Evolutionary conservation across 2,113 vertebrate species (phyloP).

Genomic region (Nothobranchius furzeri): DNA sequence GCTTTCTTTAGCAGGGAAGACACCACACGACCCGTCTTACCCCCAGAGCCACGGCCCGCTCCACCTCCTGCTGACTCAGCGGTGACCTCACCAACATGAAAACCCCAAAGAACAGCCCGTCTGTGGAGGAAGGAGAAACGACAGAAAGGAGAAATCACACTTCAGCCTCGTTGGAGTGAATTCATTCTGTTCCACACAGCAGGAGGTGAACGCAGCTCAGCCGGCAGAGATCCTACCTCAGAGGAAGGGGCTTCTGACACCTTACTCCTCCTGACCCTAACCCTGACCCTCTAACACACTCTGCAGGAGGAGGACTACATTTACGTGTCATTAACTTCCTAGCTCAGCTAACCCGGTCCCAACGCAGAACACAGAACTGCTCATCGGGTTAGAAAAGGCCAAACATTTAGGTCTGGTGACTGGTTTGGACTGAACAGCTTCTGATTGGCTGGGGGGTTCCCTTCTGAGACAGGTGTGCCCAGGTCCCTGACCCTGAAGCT

Average conservation of each 20-base stretch:
- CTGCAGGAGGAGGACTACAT: not conserved
- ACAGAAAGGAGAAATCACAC: not conserved
- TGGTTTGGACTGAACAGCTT: too few relatives aligned
- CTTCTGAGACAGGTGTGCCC: too few relatives aligned
- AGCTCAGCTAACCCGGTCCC: not conserved
- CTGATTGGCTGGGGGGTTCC: too few relatives aligned
- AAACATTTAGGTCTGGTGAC: too few relatives aligned
- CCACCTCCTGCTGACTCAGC: slow-evolving; percentile 63
- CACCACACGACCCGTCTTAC: slow-evolving; percentile 69
- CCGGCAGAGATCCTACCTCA: too few relatives aligned
- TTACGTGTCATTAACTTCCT: not conserved
- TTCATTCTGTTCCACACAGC: slow-evolving; percentile 60
- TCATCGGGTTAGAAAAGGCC: too few relatives aligned
- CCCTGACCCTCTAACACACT: not conserved
- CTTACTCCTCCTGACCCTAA: too few relatives aligned
- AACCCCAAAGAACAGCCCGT: slow-evolving; percentile 85
- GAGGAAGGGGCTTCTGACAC: too few relatives aligned
- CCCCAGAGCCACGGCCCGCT: slow-evolving; percentile 80
- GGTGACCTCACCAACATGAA: slow-evolving; percentile 72
- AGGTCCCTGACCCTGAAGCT: too few relatives aligned
- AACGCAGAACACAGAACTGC: too few relatives aligned
- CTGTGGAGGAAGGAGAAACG: slow-evolving; percentile 73
- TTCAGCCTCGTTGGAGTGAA: not conserved
- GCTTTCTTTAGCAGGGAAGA: too few relatives aligned
- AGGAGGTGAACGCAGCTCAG: slow-evolving; percentile 43